Evolutionary conservation across 1,140 invertebrate genomes (phyloP), one percentile per base, ranked within the genome.

Genomic region (Oscheius sp.): DNA sequence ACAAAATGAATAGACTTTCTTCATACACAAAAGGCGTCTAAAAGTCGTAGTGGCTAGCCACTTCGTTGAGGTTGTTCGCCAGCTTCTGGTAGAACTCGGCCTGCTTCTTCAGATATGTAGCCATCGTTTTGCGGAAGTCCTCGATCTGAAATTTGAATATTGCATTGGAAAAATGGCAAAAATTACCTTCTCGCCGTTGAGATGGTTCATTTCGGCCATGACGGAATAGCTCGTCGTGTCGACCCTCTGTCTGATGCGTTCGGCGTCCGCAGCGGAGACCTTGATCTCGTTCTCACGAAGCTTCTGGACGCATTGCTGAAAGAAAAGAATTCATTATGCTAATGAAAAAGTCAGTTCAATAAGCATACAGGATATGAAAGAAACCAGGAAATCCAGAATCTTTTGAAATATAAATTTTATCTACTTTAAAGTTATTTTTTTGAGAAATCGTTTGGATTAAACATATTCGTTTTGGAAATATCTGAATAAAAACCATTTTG

Each of bases 151-250:
- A 61, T n/a, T n/a, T n/a, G n/a, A n/a, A 4, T 55, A 10, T 42
- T 42, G 7, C 38, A 42, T n/a, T 42, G n/a, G 7, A 55, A 55
- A 55, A 55, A 13, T 7, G 28, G 49, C 4, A 55, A 32, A n/a
- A 32, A 13, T 36, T 31, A 74, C 72, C 52, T 74, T 74, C 81
- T 95, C 92, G 20, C 87, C 84, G 80, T 95, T 93, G 82, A 97
- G 96, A 85, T 97, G 92, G 78, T 91, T 91, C 70, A 97, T 91
- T 87, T 98, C 95, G 32, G 94, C 93, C 82, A 96, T 88, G 42
- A 94, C 88, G 1, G 93, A 90, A 82, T 95, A 95, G 0, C 93
- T 93, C 79, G 95, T 91, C 7, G 93, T 89, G 86, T 97, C 93
- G 0, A 92, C 92, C 77, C 92, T 88, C 77, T 90, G 88, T 66